Percentiles rank a stretch among this genome's conserved stretches.
Conservation (phyloP, 2,888 invertebrate genomes). For the Neria commutata region DNA sequence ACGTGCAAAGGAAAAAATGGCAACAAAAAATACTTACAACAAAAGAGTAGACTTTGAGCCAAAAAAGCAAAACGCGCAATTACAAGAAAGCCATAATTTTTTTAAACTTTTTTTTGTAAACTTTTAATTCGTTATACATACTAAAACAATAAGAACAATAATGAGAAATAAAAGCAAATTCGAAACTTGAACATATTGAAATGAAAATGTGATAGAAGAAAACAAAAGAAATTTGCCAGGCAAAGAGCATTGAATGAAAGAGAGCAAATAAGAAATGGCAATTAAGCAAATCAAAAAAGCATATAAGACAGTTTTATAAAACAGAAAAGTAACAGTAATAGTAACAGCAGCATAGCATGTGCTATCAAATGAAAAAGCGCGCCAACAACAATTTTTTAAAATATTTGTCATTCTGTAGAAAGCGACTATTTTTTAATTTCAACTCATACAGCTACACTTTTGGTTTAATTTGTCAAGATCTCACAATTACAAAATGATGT, state of each 20-base stretch:
- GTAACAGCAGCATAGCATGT: background rate
- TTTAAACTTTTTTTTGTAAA: slow-evolving; percentile 6
- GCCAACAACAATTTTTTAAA: no score
- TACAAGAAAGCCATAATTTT: slow-evolving; percentile 1
- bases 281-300: slow-evolving; percentile 2
- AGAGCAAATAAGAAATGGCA: background rate
- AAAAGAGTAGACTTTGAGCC: slow-evolving; percentile 48
- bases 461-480: no score
- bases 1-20: slow-evolving; percentile 16
- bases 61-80: slow-evolving; percentile 19
- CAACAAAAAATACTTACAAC: slow-evolving; percentile 44
- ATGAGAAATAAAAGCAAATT: slow-evolving; percentile 6
- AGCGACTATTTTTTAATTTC: no score
- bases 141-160: slow-evolving; percentile 9
- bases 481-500: no score
- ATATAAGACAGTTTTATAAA: slow-evolving; percentile 39
- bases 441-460: no score
- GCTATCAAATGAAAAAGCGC: no score
- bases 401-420: no score
- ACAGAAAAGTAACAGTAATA: slow-evolving; percentile 22
- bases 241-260: background rate
- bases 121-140: background rate
- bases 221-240: slow-evolving; percentile 11
- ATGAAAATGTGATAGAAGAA: slow-evolving; percentile 15
- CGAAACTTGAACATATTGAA: slow-evolving; percentile 21